Percentiles rank a stretch among this genome's conserved stretches.
These are phyloP conservation scores for Mimachlamys varia DNA, from an alignment of 2,888 invertebrate species.

Conservation along the genomic window DNA sequence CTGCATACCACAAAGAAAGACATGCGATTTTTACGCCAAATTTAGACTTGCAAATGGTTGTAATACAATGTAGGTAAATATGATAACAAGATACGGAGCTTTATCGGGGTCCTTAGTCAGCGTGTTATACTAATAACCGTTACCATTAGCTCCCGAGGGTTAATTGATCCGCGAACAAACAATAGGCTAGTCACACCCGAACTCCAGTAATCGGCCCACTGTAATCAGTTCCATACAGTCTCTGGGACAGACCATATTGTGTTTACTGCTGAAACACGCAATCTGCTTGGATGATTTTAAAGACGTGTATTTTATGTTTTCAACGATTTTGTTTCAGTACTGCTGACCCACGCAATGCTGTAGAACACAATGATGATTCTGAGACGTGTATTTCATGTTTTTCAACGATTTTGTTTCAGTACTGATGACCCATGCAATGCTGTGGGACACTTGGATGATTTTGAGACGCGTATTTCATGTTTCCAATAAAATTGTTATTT, in stretches of 20 bases:
- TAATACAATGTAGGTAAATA: constrained; percentile 24
- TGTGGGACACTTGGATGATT: not conserved
- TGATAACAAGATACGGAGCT: constrained; percentile 7
- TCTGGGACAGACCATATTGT: not conserved
- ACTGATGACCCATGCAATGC: not conserved
- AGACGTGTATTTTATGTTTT: not conserved
- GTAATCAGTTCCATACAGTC: not conserved
- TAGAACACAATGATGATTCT: not conserved
- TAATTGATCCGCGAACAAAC: constrained; percentile 2
- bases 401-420: not conserved
- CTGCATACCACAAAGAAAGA: constrained; percentile 7
- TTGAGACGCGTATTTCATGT: not conserved
- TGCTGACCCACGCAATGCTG: not conserved
- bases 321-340: not conserved
- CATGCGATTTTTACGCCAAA: constrained; percentile 12
- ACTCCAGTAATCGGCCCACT: not conserved
- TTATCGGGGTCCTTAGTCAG: constrained; percentile 23
- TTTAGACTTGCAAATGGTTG: constrained; percentile 23
- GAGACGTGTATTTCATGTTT: not conserved
- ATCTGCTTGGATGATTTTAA: not conserved
- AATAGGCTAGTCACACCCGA: not conserved
- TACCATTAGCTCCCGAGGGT: not conserved
- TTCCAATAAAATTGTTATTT: too few species aligned
- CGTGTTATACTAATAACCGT: not conserved
- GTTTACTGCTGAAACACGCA: not conserved